These are phyloP conservation scores for Sycophila sp. DNA, from an alignment of 1,140 invertebrate species.

Conservation along the genomic window DNA sequence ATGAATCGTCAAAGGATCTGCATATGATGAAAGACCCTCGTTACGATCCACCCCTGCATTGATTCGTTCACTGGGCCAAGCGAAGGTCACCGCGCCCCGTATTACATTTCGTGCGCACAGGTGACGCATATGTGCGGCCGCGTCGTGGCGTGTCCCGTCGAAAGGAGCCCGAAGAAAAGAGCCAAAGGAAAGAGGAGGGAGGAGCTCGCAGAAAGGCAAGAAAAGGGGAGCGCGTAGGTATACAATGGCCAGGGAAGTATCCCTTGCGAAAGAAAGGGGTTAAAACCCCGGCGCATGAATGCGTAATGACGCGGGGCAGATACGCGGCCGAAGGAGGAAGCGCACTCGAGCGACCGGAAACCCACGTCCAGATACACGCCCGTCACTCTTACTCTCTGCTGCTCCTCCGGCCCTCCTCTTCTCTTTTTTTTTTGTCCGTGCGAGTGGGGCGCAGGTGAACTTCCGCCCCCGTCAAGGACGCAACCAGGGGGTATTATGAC, in stretches of 20 bases:
- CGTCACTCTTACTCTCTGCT: not conserved
- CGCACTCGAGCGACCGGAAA: slow-evolving; percentile 2
- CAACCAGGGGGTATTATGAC: slow-evolving; percentile 43
- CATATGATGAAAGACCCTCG: no score
- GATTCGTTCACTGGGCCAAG: no score
- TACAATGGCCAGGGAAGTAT: slow-evolving; percentile 13
- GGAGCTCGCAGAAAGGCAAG: no score
- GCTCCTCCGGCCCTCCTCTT: not conserved
- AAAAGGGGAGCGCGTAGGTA: not conserved
- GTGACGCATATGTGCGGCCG: not conserved
- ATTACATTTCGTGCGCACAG: not conserved
- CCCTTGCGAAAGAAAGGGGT: slow-evolving; percentile 27
- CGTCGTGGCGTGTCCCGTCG: not conserved
- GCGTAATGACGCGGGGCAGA: not conserved
- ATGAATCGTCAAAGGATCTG: no score
- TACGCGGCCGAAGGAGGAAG: not conserved
- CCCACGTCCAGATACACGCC: slow-evolving; percentile 4
- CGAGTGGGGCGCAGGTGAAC: slow-evolving; percentile 23
- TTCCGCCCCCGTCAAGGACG: slow-evolving; percentile 7
- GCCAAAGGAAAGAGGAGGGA: not conserved
- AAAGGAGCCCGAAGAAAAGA: not conserved
- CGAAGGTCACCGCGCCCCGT: not conserved
- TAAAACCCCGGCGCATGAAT: slow-evolving; percentile 27
- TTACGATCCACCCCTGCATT: no score
- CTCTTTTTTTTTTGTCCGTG: not conserved